Percentiles rank a stretch among this genome's conserved stretches.
Conservation (phyloP, 1,140 invertebrate genomes). For the Atta cephalotes region DNA sequence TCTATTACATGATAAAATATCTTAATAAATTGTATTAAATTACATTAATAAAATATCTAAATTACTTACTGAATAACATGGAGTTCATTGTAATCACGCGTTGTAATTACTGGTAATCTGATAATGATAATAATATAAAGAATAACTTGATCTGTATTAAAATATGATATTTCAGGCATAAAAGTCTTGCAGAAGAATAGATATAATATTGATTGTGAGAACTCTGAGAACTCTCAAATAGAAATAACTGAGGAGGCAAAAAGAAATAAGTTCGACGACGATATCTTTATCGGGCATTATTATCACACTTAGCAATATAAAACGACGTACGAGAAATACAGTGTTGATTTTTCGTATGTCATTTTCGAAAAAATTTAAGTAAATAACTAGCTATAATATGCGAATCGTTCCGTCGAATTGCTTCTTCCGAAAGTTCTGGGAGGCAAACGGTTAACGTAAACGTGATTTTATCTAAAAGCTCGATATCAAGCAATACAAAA, state of each 20-base stretch:
- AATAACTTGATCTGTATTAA: conserved; percentile 12
- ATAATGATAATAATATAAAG: not conserved
- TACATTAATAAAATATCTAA: not conserved
- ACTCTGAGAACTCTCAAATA: not conserved
- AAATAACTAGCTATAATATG: conserved; percentile 1
- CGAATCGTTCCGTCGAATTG: conserved; percentile 47
- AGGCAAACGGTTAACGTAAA: conserved; percentile 59
- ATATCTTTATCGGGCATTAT: conserved; percentile 4
- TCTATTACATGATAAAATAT: conserved; percentile 12
- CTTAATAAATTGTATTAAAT: conserved; percentile 4
- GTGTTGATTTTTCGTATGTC: conserved; percentile 12
- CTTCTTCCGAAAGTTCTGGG: not conserved
- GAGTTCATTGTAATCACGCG: not conserved
- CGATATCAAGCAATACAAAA: conserved; percentile 60
- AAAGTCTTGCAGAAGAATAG: not conserved
- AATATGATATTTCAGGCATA: too few species aligned
- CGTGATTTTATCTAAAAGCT: conserved; percentile 72
- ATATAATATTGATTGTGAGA: not conserved
- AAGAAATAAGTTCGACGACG: not conserved
- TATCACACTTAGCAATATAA: conserved; percentile 1
- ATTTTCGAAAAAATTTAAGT: conserved; percentile 28
- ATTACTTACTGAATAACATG: not conserved
- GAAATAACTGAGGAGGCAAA: not conserved
- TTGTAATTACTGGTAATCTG: too few species aligned
- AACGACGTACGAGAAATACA: not conserved